phyloP scores from a whole-genome alignment of 2,888 invertebrate genomes.

The Neocrepidodera transversa region DNA sequence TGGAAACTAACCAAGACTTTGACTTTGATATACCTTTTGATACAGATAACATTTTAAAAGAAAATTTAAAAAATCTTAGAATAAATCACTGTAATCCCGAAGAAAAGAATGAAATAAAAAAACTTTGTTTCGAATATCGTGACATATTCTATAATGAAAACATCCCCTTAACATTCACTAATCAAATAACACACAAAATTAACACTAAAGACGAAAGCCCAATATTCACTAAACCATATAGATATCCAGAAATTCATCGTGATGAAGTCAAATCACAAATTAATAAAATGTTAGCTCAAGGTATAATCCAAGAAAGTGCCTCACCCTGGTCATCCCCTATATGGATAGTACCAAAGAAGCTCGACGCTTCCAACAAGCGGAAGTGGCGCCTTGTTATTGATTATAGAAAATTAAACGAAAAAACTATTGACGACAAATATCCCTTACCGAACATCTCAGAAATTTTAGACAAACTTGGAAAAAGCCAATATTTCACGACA shows the following conservation, averaged over 20 bases:
- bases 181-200: constrained; percentile 40
- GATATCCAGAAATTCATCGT: constrained; percentile 44
- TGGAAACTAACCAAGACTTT: background rate
- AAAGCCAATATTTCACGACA: constrained; percentile 44
- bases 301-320: constrained; percentile 33
- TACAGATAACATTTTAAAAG: background rate
- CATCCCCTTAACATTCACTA: constrained; percentile 32
- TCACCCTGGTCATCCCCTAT: constrained; percentile 36
- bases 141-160: constrained; percentile 35
- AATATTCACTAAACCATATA: constrained; percentile 39
- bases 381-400: constrained; percentile 39
- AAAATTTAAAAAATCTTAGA: constrained; percentile 1
- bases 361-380: constrained; percentile 32
- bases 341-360: constrained; percentile 40
- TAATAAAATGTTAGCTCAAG: constrained; percentile 32
- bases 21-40: too few relatives aligned
- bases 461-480: too few relatives aligned
- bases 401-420: too few relatives aligned
- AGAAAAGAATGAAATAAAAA: too few relatives aligned
- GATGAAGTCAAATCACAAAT: constrained; percentile 40
- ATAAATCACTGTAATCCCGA: too few relatives aligned
- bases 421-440: constrained; percentile 48
- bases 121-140: constrained; percentile 30
- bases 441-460: too few relatives aligned
- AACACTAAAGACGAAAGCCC: constrained; percentile 32